These are phyloP conservation scores for Oenanthe melanoleuca DNA, from an alignment of 2,113 vertebrate species.

Conservation along the genomic window DNA sequence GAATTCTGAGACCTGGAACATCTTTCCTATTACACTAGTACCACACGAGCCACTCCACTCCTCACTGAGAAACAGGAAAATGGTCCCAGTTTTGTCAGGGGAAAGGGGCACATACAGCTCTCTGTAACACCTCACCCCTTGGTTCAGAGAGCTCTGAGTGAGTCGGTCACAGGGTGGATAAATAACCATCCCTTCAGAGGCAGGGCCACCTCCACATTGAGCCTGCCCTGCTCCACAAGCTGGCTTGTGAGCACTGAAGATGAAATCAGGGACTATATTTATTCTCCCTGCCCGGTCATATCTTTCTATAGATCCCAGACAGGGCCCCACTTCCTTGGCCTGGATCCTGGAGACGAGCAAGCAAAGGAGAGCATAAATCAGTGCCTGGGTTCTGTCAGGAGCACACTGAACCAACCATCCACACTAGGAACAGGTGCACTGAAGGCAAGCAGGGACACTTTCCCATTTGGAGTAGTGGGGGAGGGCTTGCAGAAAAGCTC, in stretches of 20 bases:
- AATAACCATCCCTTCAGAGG: neutral
- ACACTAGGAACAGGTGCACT: slow-evolving; percentile 59
- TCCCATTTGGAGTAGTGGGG: neutral
- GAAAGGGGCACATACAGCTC: neutral
- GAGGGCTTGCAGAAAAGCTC: neutral
- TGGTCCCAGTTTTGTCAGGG: neutral
- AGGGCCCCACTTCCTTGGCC: slow-evolving; percentile 18
- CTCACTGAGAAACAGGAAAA: neutral
- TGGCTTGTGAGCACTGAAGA: neutral
- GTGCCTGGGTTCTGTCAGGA: neutral
- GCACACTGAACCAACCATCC: neutral
- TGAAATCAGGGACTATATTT: slow-evolving; percentile 62
- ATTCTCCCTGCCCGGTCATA: neutral
- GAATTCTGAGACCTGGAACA: neutral
- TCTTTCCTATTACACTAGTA: neutral
- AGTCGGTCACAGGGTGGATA: neutral
- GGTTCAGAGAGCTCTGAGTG: neutral
- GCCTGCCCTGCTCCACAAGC: neutral
- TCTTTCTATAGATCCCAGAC: slow-evolving; percentile 42
- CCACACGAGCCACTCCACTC: rapidly evolving
- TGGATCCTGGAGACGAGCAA: slow-evolving; percentile 24
- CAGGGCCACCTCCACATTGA: neutral
- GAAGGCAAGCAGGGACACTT: slow-evolving; percentile 54
- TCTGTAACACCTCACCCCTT: neutral
- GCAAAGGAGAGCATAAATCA: slow-evolving; percentile 52